Evolutionary conservation across 2,797 vertebrate genomes (phyloP).

Genomic region (Hypotaenidia philippensis): DNA sequence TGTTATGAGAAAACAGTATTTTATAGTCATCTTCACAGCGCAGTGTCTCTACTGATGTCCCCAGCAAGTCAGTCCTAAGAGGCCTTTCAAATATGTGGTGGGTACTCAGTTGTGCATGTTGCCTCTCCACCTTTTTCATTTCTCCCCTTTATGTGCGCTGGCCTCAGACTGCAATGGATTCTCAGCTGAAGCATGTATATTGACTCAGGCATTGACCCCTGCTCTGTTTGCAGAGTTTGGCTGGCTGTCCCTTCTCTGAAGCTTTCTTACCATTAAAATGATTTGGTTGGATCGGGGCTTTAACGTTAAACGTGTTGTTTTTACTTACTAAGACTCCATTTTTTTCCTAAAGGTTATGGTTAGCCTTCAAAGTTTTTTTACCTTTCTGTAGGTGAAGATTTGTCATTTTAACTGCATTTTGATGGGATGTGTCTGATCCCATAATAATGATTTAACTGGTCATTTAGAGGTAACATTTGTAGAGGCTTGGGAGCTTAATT

Average conservation of each 20-base stretch:
- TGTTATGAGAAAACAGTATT: neutral
- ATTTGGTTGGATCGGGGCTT: neutral
- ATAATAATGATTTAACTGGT: neutral
- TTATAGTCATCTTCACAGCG: neutral
- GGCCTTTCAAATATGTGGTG: neutral
- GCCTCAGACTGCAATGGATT: neutral
- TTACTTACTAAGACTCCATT: neutral
- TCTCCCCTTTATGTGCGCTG: neutral
- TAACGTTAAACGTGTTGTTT: neutral
- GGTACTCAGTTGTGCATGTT: slow-evolving; percentile 24
- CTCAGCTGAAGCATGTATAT: neutral
- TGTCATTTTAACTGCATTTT: neutral
- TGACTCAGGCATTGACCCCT: neutral
- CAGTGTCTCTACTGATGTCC: neutral
- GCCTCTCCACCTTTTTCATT: slow-evolving; percentile 9
- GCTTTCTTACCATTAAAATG: neutral
- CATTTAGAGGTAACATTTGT: neutral
- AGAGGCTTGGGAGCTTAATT: neutral
- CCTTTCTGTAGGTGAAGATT: neutral
- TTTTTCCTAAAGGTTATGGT: neutral
- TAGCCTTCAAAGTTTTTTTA: neutral
- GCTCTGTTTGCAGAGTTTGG: neutral
- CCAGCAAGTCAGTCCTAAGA: neutral
- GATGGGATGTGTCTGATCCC: neutral
- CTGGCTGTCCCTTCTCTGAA: neutral